Evolutionary conservation across 2,113 vertebrate species (phyloP).

Genomic region (Garra rufa): DNA sequence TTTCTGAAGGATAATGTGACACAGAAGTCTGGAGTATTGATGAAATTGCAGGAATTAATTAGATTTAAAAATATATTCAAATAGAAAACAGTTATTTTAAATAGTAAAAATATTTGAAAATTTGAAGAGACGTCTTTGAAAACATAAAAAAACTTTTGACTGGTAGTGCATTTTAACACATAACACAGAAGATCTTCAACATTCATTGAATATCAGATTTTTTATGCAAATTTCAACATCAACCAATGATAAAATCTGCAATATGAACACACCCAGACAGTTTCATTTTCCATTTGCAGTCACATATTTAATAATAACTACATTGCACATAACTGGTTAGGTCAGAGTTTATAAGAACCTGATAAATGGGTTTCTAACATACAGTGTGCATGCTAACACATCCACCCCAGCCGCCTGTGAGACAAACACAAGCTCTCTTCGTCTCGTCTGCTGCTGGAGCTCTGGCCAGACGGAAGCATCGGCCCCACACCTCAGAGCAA

Average conservation of each 20-base stretch:
- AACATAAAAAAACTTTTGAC: too few species aligned
- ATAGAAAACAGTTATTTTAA: too few species aligned
- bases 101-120: too few species aligned
- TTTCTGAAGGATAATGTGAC: too few species aligned
- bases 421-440: background rate
- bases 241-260: background rate
- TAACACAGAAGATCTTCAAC: too few species aligned
- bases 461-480: constrained; percentile 39
- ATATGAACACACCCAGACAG: background rate
- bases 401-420: background rate
- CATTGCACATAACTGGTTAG: background rate
- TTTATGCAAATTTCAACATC: background rate
- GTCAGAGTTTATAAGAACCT: background rate
- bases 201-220: background rate
- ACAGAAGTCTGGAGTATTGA: too few species aligned
- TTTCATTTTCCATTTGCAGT: background rate
- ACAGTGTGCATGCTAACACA: background rate
- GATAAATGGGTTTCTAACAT: background rate
- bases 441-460: constrained; percentile 43
- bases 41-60: too few species aligned
- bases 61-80: too few species aligned
- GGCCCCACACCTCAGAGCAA: constrained; percentile 31
- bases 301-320: background rate
- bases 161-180: too few species aligned
- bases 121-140: too few species aligned